Base-by-base conservation (phyloP, 1,140 invertebrate species). In the Glomeris maerens region DNA sequence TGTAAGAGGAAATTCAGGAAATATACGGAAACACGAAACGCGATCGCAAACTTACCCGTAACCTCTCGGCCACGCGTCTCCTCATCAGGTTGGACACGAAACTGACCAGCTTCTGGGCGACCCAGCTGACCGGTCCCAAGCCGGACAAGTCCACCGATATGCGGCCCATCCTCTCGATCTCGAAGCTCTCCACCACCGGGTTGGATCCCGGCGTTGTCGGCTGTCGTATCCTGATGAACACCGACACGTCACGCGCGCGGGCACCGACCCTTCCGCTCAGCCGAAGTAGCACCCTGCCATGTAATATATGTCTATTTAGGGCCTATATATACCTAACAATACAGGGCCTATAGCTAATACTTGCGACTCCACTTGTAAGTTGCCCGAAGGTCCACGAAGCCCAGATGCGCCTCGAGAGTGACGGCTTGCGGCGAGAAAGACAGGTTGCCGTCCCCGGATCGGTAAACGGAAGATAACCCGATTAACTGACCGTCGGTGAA, bases 381-480 rank as follows among this genome's bases (percentile, higher is more conserved):
- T 3, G 49, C 27, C 17, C 27, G 25, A 4, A 50, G 26, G 21
- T 50, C 26, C 10, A 22, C 46, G 23, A 50, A 50, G 4, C 49
- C 49, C 5, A 50, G 4, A 17, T 22, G 49, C 3, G 49, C 49
- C 26, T 50, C 49, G 3, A 50, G 27, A 3, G 41, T 44, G 4
- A 31, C 25, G 2, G 41, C 49, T 47, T 50, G 10, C 2, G 46
- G 5, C 3, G 40, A 14, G 20, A 50, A 44, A 7, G 39, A 44
- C 3, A 50, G 27, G 3, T 23, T 42, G 2, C 41, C 41, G 36
- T 50, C 49, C 5, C 51, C 51, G 2, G 51, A 26, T 13, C 51
- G 51, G 36, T 51, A 42, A 2, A 52, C 38, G 20, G 46, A 49
- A n/a, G 51, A 49, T 20, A 52, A 23, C n/a, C 51, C 49, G 5